phyloP scores from a whole-genome alignment of 2,888 invertebrate genomes.

The Polydrusus pterygomalis region DNA sequence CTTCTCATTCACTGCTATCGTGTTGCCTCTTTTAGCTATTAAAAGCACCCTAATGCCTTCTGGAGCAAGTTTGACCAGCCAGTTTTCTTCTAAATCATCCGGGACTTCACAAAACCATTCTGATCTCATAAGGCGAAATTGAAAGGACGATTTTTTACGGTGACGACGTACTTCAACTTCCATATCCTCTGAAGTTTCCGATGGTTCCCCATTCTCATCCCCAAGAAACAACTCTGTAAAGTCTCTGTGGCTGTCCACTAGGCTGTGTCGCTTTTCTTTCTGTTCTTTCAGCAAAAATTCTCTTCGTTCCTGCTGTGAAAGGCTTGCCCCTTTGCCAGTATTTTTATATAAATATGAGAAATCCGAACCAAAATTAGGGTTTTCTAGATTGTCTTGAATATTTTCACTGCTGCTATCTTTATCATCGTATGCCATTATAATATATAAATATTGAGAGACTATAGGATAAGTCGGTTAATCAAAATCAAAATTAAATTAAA shows the following conservation, averaged over 20 bases:
- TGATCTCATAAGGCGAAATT: conserved; percentile 83
- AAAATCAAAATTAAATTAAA: too few species aligned
- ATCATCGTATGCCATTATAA: neutral
- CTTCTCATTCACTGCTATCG: conserved; percentile 54
- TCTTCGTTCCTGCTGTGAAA: conserved; percentile 71
- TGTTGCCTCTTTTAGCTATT: conserved; percentile 77
- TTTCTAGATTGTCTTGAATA: neutral
- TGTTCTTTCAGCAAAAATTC: conserved; percentile 75
- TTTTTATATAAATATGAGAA: conserved; percentile 60
- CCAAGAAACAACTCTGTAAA: conserved; percentile 72
- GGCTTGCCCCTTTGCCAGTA: conserved; percentile 42
- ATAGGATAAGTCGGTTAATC: too few species aligned
- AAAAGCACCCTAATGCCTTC: conserved; percentile 88
- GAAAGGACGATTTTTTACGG: conserved; percentile 5
- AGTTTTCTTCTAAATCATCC: conserved; percentile 80
- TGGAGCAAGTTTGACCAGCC: conserved; percentile 88
- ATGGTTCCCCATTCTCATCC: conserved; percentile 60
- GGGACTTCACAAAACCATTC: conserved; percentile 96
- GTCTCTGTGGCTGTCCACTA: conserved; percentile 74
- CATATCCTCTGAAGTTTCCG: conserved; percentile 40
- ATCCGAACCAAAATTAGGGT: conserved; percentile 25
- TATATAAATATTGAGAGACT: too few species aligned
- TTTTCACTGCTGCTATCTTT: neutral
- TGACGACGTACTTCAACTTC: conserved; percentile 31
- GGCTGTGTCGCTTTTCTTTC: conserved; percentile 74